Conservation (phyloP, 2,113 vertebrate species). For the Corythaeola cristata region DNA sequence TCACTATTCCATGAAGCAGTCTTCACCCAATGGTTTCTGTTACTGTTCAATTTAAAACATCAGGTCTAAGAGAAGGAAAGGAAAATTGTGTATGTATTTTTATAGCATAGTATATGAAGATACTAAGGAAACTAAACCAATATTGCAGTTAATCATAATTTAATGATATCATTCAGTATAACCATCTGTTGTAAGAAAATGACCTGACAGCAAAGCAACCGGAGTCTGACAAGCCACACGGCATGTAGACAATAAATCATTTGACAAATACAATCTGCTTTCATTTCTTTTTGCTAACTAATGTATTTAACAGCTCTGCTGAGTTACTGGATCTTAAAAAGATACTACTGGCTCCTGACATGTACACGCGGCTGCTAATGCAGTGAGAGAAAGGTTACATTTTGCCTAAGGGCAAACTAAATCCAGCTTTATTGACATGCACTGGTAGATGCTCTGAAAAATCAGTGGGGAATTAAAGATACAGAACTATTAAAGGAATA, state of each 20-base stretch:
- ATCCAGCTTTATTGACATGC: slow-evolving; percentile 17
- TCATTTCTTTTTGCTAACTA: slow-evolving; percentile 29
- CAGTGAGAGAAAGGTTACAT: slow-evolving; percentile 19
- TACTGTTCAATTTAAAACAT: background rate
- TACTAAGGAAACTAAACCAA: background rate
- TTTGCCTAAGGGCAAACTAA: slow-evolving; percentile 46
- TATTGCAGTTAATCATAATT: slow-evolving; percentile 12
- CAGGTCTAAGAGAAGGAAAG: background rate
- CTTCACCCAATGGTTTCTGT: background rate
- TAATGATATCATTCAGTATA: slow-evolving; percentile 15
- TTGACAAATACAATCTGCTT: slow-evolving; percentile 50
- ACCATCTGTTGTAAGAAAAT: slow-evolving; percentile 41
- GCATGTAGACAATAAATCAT: slow-evolving; percentile 23
- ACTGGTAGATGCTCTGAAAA: background rate
- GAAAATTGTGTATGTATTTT: background rate
- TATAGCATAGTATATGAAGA: background rate
- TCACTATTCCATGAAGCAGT: background rate
- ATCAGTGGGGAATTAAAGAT: slow-evolving; percentile 9
- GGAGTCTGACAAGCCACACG: background rate
- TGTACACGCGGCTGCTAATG: background rate
- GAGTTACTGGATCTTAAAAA: slow-evolving; percentile 35
- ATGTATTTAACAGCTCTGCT: background rate
- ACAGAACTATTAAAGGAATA: background rate
- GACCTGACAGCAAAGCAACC: background rate
- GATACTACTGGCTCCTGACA: background rate